Percentiles rank a stretch among this genome's conserved stretches.
Evolutionary conservation across 37 sponge, comb jelly and placozoan genomes (phyloP).

Genomic region (Agelas oroides): DNA sequence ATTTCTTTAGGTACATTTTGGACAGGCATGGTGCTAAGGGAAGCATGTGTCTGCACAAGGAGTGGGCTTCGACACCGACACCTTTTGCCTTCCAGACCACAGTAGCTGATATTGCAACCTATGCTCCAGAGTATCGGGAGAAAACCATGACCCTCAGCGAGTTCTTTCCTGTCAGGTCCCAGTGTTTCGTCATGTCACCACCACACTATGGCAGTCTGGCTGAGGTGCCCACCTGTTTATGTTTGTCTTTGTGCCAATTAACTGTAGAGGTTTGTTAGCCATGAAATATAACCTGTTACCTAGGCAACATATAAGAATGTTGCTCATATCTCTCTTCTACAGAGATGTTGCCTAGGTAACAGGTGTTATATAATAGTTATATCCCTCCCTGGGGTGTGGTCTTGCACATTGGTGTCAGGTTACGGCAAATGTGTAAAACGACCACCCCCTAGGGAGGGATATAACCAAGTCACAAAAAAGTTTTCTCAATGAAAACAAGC

Average conservation of each 20-base stretch:
- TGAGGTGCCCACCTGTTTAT: conserved; percentile 76
- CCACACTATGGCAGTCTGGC: conserved; percentile 77
- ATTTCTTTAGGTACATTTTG: conserved; percentile 25
- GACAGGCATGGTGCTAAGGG: conserved; percentile 48
- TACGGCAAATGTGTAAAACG: too few species aligned
- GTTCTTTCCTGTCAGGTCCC: conserved; percentile 48
- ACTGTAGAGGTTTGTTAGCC: background rate
- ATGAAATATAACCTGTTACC: too few species aligned
- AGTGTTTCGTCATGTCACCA: conserved; percentile 64
- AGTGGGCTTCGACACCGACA: conserved; percentile 38
- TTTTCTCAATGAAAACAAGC: too few species aligned
- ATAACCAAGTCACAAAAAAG: too few species aligned
- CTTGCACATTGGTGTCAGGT: too few species aligned
- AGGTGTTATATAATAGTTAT: too few species aligned
- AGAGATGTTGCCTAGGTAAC: too few species aligned
- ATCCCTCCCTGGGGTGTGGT: too few species aligned
- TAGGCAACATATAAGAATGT: too few species aligned
- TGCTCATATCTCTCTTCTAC: too few species aligned
- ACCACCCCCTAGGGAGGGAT: too few species aligned
- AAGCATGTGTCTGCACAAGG: conserved; percentile 59
- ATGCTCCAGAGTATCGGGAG: conserved; percentile 57
- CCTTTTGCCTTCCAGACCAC: conserved; percentile 69
- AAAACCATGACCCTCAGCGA: conserved; percentile 49
- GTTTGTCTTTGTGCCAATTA: background rate
- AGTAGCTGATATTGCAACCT: conserved; percentile 54